Base-by-base conservation (phyloP, 1,140 invertebrate genomes). In the Zaprionus gabonicus region DNA sequence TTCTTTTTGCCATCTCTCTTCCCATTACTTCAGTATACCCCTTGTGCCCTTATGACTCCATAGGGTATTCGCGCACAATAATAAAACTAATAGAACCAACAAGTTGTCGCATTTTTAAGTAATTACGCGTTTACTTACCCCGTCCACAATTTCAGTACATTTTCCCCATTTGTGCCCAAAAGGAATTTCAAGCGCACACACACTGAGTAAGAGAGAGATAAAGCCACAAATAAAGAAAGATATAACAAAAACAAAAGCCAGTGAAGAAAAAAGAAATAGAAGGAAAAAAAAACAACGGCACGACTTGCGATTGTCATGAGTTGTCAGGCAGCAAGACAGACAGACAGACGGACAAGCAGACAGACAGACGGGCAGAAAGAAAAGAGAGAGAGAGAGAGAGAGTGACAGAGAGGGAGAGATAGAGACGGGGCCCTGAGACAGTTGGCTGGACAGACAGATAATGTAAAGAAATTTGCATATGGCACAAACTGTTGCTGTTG, bases 381-480 rank as follows among this genome's bases (percentile, higher is more conserved):
- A 59, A 23, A 15, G 13, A 23, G 9, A 12, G 9, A 53, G 12
- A 15, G 13, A 23, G 9, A 12, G 9, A 53, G 12, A 25, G 13
- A 41, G 34, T 12, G 34, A 36, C 34, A 17, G 44, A 7, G 44
- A 13, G 49, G 17, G 62, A 60, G 65, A 66, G 72, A 78, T 73
- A 88, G 31, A 34, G 31, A 10, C 9, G 9, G 28, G 9, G 9
- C 3, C 31, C 31, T 9, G 31, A 34, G 31, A 34, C 31, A 34
- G 31, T 34, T 34, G 31, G 9, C 31, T 34, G 31, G 31, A 34
- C 31, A 34, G 31, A 60, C 75, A 66, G 77, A 76, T 76, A 88
- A 79, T 81, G 84, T 84, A 84, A 80, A 84, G 81, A 90, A 84
- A 88, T 88, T 88, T 88, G 84, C 81, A 88, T 88, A 73, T 76